Evolutionary conservation across 2,888 invertebrate species (phyloP).

Genomic region (Cryptocephalus moraei): DNA sequence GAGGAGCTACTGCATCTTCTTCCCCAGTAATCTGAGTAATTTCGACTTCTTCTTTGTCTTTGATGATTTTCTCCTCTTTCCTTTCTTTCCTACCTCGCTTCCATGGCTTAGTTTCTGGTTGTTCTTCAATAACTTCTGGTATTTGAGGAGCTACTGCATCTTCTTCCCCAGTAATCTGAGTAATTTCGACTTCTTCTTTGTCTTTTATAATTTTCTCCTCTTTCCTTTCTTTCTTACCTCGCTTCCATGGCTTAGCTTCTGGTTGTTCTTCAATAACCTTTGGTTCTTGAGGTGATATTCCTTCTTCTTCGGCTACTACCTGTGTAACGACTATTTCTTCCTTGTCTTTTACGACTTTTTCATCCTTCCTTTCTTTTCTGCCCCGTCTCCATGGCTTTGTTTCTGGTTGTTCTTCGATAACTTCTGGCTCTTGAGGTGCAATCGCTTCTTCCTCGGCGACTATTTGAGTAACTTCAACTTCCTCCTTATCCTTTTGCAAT

Average conservation of each 20-base stretch:
- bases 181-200: neutral
- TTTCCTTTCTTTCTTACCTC: neutral
- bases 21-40: neutral
- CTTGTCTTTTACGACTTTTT: constrained; percentile 17
- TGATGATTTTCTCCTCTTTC: constrained; percentile 13
- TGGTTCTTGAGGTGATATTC: neutral
- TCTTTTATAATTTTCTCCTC: constrained; percentile 16
- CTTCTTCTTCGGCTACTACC: neutral
- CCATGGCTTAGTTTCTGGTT: neutral
- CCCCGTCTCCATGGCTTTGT: neutral
- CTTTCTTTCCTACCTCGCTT: neutral
- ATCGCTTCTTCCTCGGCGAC: neutral
- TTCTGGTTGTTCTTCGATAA: neutral
- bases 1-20: neutral
- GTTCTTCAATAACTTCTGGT: neutral
- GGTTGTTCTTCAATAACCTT: neutral
- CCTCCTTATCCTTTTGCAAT: neutral
- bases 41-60: constrained; percentile 4
- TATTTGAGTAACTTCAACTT: neutral
- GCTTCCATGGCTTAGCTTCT: neutral
- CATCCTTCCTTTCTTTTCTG: neutral
- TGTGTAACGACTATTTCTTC: no score
- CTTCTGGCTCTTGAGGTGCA: neutral
- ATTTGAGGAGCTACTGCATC: neutral
- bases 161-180: neutral